Base-by-base conservation (phyloP, 2,113 vertebrate species). In the Ameiurus melas region DNA sequence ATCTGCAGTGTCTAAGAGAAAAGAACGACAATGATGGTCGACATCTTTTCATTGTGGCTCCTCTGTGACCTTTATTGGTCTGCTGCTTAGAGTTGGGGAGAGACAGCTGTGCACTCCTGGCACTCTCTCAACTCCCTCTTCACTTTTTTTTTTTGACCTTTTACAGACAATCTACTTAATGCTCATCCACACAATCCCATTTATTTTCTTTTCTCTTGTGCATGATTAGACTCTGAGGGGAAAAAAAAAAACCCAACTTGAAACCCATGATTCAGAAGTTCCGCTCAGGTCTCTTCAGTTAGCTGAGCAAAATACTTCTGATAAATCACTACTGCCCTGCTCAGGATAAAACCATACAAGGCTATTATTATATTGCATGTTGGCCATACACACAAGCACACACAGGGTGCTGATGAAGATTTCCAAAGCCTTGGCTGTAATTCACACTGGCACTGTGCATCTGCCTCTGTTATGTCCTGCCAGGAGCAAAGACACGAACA, bases 51-150 rank as follows among this genome's bases (percentile, higher is more conserved):
- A 86, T 30, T 55, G 14, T 43, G 60, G 85, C 81, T 90, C 58
- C 79, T 19, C 82, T 16, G 43, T 89, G 87, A 85, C 90, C 87
- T 90, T 90, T 89, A 90, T 89, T 43, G 20, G 70, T n/a, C 64
- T 73, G 12, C 64, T 85, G 39, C 84, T 64, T 85, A 84, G 62
- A 39, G 43, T 60, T 39, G 58, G 55, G 30, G 5, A 55, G 27
- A 89, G 73, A 85, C 81, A 86, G 82, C 43, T 89, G 85, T 78
- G 55, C 83, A 84, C 58, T 71, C 83, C 62, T 73, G 87, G 30
- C n/a, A 13, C 57, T 73, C 75, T 78, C 62, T 71, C 30, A 80
- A 77, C 75, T 73, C 78, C 58, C 25, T 30, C 33, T 64, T 86
- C 71, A 86, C 71, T 84, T 81, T 4, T 36, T 36, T 43, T 43